phyloP scores from a whole-genome alignment of 2,888 invertebrate species.

The Octodonta nipae region DNA sequence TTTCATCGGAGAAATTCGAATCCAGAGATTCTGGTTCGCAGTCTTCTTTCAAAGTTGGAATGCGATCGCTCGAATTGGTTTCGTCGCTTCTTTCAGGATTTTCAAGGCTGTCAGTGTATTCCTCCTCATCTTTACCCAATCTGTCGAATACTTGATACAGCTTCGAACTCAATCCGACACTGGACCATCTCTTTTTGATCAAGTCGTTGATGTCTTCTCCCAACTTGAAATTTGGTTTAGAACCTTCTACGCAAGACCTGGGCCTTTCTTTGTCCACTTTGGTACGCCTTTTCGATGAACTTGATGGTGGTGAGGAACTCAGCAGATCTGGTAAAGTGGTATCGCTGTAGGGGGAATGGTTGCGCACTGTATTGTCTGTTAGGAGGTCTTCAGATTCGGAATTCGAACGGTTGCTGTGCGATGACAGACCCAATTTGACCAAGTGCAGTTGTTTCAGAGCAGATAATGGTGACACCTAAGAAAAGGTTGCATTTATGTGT shows the following conservation, averaged over 20 bases:
- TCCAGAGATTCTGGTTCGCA: conserved; percentile 31
- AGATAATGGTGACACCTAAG: conserved; percentile 19
- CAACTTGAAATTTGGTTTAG: conserved; percentile 29
- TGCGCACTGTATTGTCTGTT: conserved; percentile 39
- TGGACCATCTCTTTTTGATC: conserved; percentile 58
- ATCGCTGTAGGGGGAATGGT: conserved; percentile 30
- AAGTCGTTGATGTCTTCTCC: conserved; percentile 34
- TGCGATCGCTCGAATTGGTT: conserved; percentile 12
- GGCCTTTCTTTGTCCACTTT: conserved; percentile 41
- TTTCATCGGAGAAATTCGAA: conserved; percentile 31
- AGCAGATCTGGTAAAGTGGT: conserved; percentile 43
- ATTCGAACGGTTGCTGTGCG: conserved; percentile 37
- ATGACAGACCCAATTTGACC: conserved; percentile 36
- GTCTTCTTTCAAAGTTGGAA: conserved; percentile 17
- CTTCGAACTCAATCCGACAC: conserved; percentile 55
- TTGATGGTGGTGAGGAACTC: conserved; percentile 40
- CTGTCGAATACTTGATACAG: conserved; percentile 60
- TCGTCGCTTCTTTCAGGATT: conserved; percentile 27
- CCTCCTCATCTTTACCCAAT: conserved; percentile 51
- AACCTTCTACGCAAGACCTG: conserved; percentile 55
- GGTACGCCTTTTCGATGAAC: conserved; percentile 35
- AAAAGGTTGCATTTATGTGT: too few species aligned
- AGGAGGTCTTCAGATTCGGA: conserved; percentile 35
- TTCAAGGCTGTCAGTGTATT: conserved; percentile 62
- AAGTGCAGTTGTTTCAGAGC: conserved; percentile 34